Conservation (phyloP, 2,113 vertebrate species). For the Calidris pygmaea region DNA sequence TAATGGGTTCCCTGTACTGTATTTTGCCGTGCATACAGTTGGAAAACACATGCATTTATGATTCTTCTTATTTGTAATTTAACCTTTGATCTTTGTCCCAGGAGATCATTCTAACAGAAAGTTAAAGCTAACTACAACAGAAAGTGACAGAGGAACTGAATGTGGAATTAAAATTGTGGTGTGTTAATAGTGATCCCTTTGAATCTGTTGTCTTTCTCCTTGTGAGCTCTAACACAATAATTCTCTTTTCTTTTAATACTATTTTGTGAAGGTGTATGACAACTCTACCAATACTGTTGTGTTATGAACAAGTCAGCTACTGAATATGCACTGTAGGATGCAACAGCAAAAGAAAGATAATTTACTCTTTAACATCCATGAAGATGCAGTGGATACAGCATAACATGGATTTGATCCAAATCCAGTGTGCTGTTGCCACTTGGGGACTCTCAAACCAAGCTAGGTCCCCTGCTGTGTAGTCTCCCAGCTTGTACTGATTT, state of each 20-base stretch:
- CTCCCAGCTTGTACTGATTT: neutral
- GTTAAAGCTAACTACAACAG: neutral
- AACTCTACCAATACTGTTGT: neutral
- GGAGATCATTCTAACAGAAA: neutral
- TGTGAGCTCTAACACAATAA: neutral
- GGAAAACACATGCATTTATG: neutral
- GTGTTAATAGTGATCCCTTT: neutral
- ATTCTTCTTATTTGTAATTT: neutral
- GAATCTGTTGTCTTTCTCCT: neutral
- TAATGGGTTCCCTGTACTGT: neutral
- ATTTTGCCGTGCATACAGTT: neutral
- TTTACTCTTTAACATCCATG: neutral
- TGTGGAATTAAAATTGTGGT: neutral
- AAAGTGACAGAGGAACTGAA: neutral
- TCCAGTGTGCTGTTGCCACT: neutral
- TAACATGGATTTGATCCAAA: neutral
- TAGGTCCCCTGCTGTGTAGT: neutral
- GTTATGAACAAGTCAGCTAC: neutral
- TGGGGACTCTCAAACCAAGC: neutral
- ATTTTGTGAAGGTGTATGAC: neutral
- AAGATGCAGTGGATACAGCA: neutral
- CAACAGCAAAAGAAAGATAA: neutral
- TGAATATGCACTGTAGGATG: neutral
- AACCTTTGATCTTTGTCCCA: neutral
- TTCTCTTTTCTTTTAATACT: neutral